phyloP scores from a whole-genome alignment of 1,140 invertebrate genomes.

The Mactra quadrangularis region DNA sequence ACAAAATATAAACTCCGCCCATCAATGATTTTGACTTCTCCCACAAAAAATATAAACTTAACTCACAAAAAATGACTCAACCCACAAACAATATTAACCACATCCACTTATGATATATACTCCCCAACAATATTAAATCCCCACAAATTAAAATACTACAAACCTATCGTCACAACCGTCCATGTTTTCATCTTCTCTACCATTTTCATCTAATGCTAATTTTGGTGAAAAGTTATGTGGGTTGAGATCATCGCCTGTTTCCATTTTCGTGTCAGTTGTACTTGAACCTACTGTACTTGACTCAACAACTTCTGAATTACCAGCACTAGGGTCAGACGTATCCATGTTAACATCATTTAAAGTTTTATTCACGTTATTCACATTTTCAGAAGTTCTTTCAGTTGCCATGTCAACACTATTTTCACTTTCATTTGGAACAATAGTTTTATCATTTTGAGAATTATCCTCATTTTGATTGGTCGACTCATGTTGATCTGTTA shows the following conservation, averaged over 20 bases:
- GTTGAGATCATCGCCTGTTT: conserved; percentile 28
- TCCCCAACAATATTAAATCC: no score
- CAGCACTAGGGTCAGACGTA: not conserved
- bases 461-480: no score
- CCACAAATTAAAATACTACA: no score
- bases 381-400: not conserved
- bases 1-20: no score
- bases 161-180: no score
- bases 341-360: not conserved
- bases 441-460: no score
- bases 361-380: not conserved
- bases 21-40: no score
- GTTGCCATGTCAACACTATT: not conserved
- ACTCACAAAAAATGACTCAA: no score
- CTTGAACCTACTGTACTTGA: not conserved
- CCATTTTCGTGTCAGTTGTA: not conserved
- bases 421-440: not conserved
- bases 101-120: no score
- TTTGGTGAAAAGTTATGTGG: conserved; percentile 31
- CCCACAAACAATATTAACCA: no score
- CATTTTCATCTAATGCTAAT: not conserved
- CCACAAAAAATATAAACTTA: no score
- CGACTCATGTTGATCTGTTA: no score
- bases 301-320: not conserved
- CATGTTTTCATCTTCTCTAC: not conserved